Conservation (phyloP, 2,888 invertebrate genomes). For the Neoaliturus tenellus region DNA sequence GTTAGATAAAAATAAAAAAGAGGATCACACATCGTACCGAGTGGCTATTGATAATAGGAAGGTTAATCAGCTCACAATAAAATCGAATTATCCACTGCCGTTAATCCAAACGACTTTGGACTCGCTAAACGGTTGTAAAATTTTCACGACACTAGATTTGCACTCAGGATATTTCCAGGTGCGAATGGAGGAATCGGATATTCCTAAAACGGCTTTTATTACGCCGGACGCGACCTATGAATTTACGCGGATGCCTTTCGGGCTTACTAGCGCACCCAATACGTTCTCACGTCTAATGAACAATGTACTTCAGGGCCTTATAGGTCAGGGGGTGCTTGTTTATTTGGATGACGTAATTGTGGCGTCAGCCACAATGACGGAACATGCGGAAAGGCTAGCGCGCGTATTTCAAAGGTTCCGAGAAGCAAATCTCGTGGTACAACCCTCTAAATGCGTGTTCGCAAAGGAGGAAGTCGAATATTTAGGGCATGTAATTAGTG, state of each 20-base stretch:
- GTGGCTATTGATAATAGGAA: neutral
- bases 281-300: neutral
- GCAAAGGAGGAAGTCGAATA: constrained; percentile 43
- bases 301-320: constrained; percentile 2
- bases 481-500: constrained; percentile 54
- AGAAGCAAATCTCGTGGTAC: constrained; percentile 45
- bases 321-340: constrained; percentile 35
- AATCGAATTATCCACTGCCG: neutral
- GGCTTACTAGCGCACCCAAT: neutral
- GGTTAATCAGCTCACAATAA: neutral
- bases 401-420: constrained; percentile 20
- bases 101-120: neutral
- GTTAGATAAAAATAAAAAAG: neutral
- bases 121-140: neutral
- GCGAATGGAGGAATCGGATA: neutral
- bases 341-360: constrained; percentile 55
- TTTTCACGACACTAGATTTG: neutral
- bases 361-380: neutral
- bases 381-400: constrained; percentile 40
- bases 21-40: neutral
- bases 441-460: constrained; percentile 56
- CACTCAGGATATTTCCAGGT: neutral
- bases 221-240: neutral
- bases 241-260: neutral
- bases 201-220: neutral